Base-by-base conservation (phyloP, 1,140 invertebrate genomes). In the Doryteuthis pealeii region DNA sequence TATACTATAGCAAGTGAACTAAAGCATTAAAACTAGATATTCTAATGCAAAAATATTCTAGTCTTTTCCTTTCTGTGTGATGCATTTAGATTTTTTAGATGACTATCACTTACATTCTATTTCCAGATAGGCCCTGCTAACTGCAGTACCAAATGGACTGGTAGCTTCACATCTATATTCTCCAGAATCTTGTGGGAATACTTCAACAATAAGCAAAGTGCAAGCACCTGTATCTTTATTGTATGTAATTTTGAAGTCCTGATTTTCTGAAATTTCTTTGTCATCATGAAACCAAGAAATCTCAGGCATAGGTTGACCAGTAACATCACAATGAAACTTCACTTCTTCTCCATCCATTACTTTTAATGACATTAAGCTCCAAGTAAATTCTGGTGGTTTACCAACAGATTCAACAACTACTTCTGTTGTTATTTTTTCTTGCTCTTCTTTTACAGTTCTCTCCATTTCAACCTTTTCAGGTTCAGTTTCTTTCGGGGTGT, bases 321-420 rank as follows among this genome's bases (percentile, higher is more conserved):
- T 76, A 8, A 87, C 74, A 66, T 85, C 83, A 79, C 84, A 85
- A 33, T 81, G 74, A 73, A 98, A 91, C 78, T 92, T 90, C 32
- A 95, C 93, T 82, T 94, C 92, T 83, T 97, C 95, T 62, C 95
- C 95, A 87, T 98, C 96, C 95, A 97, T 98, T 10, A 97, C 93
- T 80, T 92, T 92, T 1, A 93, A 87, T 26, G 93, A 91, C 67
- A 91, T 89, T 70, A 96, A 89, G 80, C 90, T 91, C 81, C 91
- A 91, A 22, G 92, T 89, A 80, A 97, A 95, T 77, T 91, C 90
- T 30, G 95, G 95, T 28, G 93, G 91, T 79, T 91, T 89, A n/a
- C 86, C 83, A 30, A 92, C 89, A 84, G 92, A 91, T 32, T 90
- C 81, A 54, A 76, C 71, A 26, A 74, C 72, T 54, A 74, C 74